phyloP scores from a whole-genome alignment of 2,797 vertebrate genomes.

The Lerista edwardsae region DNA sequence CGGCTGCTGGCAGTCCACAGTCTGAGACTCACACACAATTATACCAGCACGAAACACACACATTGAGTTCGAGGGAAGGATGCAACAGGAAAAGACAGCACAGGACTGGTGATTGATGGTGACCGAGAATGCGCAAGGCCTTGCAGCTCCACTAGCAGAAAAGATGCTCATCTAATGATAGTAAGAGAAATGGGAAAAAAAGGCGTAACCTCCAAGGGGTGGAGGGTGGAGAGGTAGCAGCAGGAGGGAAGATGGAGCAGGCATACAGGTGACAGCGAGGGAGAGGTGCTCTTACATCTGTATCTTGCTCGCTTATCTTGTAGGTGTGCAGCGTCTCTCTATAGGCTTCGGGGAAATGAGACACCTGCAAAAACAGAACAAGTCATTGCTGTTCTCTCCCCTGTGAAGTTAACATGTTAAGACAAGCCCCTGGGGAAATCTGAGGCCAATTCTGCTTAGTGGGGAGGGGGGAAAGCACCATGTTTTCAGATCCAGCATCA shows the following conservation, averaged over 20 bases:
- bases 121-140: not conserved
- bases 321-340: slow-evolving; percentile 88
- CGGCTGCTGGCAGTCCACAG: not conserved
- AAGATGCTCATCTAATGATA: slow-evolving; percentile 8
- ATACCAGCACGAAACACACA: slow-evolving; percentile 8
- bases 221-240: not conserved
- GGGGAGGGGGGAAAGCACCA: not conserved
- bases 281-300: slow-evolving; percentile 86
- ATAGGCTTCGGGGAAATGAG: slow-evolving; percentile 88
- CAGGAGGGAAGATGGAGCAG: not conserved
- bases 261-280: slow-evolving; percentile 1
- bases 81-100: not conserved
- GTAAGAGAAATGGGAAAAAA: not conserved
- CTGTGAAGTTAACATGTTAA: not conserved
- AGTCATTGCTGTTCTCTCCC: slow-evolving; percentile 38
- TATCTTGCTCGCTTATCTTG: slow-evolving; percentile 94
- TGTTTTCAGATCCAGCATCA: not conserved
- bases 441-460: not conserved
- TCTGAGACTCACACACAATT: slow-evolving; percentile 6
- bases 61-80: not conserved
- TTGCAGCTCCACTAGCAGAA: slow-evolving; percentile 19
- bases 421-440: not conserved
- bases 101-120: not conserved
- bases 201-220: not conserved
- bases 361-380: slow-evolving; percentile 80